These are phyloP conservation scores for Motacilla tschutschensis DNA, from an alignment of 2,113 vertebrate species.

Conservation along the genomic window DNA sequence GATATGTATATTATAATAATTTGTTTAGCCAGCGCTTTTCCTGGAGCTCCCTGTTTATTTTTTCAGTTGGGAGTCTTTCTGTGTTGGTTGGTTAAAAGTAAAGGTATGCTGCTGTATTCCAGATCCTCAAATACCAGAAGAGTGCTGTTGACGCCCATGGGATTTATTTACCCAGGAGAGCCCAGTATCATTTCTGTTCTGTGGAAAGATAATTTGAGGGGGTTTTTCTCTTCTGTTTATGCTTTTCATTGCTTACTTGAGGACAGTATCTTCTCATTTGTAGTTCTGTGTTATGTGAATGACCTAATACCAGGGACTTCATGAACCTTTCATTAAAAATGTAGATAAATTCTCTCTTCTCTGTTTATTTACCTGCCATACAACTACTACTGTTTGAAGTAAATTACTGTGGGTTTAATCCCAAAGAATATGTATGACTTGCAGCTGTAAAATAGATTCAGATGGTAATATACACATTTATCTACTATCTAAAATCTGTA, in stretches of 20 bases:
- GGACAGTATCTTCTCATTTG: background rate
- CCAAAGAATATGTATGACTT: background rate
- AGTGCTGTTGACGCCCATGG: accelerated
- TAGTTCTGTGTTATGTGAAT: background rate
- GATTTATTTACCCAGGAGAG: background rate
- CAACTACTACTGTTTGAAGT: background rate
- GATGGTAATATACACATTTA: background rate
- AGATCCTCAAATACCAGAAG: background rate
- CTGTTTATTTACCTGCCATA: background rate
- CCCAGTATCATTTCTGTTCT: background rate
- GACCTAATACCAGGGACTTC: background rate
- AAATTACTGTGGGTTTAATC: background rate
- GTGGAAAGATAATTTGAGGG: background rate
- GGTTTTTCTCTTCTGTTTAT: background rate
- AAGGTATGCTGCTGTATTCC: background rate
- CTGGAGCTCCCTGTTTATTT: background rate
- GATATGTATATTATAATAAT: background rate
- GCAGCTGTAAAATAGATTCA: background rate
- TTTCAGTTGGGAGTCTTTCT: background rate
- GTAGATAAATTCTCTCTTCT: background rate
- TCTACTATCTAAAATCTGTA: background rate
- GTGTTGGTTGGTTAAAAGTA: background rate
- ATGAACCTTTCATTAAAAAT: background rate
- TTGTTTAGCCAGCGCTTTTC: background rate
- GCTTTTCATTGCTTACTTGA: background rate